These are phyloP conservation scores for Phrynocephalus guinanensis DNA, from an alignment of 2,797 vertebrate species.

Conservation along the genomic window DNA sequence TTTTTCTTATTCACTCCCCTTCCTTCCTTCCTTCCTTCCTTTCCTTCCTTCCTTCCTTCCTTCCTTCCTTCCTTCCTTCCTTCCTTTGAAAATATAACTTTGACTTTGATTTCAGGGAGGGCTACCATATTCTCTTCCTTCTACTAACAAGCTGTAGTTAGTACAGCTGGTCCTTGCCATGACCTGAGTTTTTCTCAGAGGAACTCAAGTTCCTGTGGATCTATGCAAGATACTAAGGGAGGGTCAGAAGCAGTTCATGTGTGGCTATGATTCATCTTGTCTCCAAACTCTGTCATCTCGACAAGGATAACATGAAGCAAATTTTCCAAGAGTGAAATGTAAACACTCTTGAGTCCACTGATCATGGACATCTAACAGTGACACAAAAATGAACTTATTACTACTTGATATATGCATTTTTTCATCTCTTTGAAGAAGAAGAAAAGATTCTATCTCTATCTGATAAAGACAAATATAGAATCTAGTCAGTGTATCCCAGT, in stretches of 20 bases:
- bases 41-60: too few species aligned
- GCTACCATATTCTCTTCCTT: too few species aligned
- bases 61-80: too few species aligned
- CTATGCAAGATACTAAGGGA: constrained; percentile 16
- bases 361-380: constrained; percentile 42
- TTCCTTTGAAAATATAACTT: too few species aligned
- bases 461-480: neutral
- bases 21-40: too few species aligned
- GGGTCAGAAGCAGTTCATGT: constrained; percentile 1
- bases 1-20: too few species aligned
- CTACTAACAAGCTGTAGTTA: constrained; percentile 12
- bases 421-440: constrained; percentile 20
- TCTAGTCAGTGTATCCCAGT: constrained; percentile 32
- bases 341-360: constrained; percentile 39
- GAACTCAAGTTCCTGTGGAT: constrained; percentile 18
- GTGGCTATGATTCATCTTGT: constrained; percentile 50
- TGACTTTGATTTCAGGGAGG: too few species aligned
- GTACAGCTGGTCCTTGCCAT: constrained; percentile 35
- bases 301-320: constrained; percentile 53
- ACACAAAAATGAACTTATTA: constrained; percentile 26
- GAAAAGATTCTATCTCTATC: constrained; percentile 3
- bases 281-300: constrained; percentile 27
- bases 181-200: neutral
- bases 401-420: constrained; percentile 28
- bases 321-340: constrained; percentile 62